Conservation (phyloP, 2,797 vertebrate species). For the Cephalopachus bancanus region DNA sequence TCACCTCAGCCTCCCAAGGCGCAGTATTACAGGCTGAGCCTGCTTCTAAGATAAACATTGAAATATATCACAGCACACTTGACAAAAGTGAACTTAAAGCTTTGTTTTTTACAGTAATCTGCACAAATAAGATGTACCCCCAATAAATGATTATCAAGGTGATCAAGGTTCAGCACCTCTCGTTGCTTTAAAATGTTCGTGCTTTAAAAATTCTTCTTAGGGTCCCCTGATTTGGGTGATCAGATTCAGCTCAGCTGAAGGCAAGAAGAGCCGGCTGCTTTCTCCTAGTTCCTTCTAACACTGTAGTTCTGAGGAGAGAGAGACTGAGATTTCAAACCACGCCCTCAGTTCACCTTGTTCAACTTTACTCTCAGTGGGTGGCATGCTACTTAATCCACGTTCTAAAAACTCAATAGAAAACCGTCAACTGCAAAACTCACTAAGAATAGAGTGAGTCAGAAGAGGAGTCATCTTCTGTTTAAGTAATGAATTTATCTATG, state of each 20-base stretch:
- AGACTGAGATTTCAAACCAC: background rate
- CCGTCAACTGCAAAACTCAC: conserved; percentile 55
- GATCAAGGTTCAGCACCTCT: background rate
- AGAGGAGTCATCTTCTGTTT: conserved; percentile 75
- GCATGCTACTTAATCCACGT: conserved; percentile 58
- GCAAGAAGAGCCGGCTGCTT: background rate
- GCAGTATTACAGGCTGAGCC: too few relatives aligned
- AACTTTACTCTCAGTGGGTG: conserved; percentile 69
- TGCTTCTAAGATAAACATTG: conserved; percentile 27
- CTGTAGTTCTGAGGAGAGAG: background rate
- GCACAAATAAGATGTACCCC: background rate
- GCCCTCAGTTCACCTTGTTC: conserved; percentile 72
- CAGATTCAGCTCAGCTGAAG: background rate
- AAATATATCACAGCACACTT: conserved; percentile 31
- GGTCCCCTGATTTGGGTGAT: background rate
- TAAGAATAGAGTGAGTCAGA: conserved; percentile 78
- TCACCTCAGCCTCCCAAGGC: too few relatives aligned
- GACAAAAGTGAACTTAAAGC: conserved; percentile 27
- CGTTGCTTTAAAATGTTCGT: conserved; percentile 19
- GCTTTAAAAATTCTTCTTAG: conserved; percentile 8
- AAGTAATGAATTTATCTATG: conserved; percentile 71
- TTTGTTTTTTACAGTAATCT: conserved; percentile 33
- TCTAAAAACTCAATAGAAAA: conserved; percentile 68
- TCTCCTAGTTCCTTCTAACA: background rate
- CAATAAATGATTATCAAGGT: background rate